These are phyloP conservation scores for Eupithecia insigniata DNA, from an alignment of 2,888 invertebrate species.

Conservation along the genomic window DNA sequence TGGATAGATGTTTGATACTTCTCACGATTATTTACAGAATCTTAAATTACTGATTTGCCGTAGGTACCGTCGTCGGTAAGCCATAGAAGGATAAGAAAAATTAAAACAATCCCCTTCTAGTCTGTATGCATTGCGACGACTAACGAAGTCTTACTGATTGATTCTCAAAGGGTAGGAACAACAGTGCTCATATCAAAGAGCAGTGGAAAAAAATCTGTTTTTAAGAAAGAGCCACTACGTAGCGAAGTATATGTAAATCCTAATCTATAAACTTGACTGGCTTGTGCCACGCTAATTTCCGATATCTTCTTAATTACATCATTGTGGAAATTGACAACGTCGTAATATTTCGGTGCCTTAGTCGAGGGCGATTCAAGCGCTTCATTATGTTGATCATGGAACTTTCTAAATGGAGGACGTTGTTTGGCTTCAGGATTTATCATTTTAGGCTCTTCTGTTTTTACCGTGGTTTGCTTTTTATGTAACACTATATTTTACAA, in stretches of 20 bases:
- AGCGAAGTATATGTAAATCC: background rate
- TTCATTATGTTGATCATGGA: background rate
- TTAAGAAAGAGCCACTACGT: background rate
- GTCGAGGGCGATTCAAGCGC: background rate
- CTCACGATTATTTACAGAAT: too few relatives aligned
- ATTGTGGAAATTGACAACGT: constrained; percentile 26
- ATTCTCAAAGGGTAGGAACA: too few relatives aligned
- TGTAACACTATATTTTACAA: too few relatives aligned
- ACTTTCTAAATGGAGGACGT: background rate
- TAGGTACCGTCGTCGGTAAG: background rate
- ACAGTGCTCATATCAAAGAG: background rate
- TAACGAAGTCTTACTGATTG: too few relatives aligned
- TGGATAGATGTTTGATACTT: too few relatives aligned
- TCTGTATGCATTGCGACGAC: too few relatives aligned
- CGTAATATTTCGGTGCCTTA: constrained; percentile 12
- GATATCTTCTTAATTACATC: background rate
- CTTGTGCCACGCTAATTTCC: background rate
- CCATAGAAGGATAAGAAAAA: background rate
- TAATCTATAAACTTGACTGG: background rate
- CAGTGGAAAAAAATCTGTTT: background rate
- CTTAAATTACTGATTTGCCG: background rate
- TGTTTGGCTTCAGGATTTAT: background rate
- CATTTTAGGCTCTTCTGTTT: too few relatives aligned
- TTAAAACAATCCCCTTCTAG: background rate
- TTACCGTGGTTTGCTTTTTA: background rate